Conservation (phyloP, 2,888 invertebrate genomes). For the Nebria brevicollis region DNA sequence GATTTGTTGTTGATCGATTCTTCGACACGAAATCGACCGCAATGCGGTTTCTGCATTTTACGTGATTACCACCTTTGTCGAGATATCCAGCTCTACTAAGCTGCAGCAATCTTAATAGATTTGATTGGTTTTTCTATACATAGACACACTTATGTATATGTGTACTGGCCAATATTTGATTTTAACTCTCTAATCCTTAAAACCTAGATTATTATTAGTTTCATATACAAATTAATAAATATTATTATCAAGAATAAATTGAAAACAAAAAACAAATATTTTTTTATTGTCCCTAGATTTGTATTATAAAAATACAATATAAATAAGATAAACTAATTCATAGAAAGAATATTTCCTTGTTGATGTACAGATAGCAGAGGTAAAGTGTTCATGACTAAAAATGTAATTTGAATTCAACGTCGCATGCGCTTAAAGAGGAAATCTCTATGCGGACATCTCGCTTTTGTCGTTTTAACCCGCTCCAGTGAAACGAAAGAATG, state of each 20-base stretch:
- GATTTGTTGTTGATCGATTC: neutral
- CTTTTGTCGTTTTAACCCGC: slow-evolving; percentile 1
- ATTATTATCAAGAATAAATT: too few relatives aligned
- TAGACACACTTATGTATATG: neutral
- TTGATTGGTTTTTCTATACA: neutral
- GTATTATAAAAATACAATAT: too few relatives aligned
- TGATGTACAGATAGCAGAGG: neutral
- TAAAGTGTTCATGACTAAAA: slow-evolving; percentile 1
- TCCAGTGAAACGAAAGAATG: slow-evolving; percentile 1
- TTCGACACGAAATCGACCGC: neutral
- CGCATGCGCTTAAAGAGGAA: neutral
- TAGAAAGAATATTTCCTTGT: neutral
- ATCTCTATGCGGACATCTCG: neutral
- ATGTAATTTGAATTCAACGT: neutral
- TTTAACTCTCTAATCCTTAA: too few relatives aligned
- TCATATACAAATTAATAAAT: too few relatives aligned
- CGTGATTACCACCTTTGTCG: neutral
- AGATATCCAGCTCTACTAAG: neutral
- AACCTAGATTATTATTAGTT: too few relatives aligned
- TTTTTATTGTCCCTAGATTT: too few relatives aligned
- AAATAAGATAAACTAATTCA: neutral
- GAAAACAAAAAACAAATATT: too few relatives aligned
- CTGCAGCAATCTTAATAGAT: neutral
- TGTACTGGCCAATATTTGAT: too few relatives aligned
- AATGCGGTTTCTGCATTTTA: neutral